Evolutionary conservation across 2,888 invertebrate species (phyloP), one percentile per base, ranked within the genome.

Genomic region (Pseudococcus jackbeardsleyi): DNA sequence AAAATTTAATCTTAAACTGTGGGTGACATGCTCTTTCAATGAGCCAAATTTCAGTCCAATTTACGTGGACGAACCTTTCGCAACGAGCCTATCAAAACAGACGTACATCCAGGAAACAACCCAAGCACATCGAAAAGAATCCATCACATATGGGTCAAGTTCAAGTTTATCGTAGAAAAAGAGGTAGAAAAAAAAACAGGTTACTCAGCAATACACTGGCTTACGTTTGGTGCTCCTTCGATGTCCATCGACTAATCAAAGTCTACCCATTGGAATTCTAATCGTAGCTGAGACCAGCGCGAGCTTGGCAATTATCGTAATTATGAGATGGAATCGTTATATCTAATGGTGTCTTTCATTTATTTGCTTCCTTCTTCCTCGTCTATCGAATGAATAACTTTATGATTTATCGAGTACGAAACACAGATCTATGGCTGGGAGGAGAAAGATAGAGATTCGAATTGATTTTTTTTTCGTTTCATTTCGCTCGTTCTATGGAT

Each of bases 381-480:
- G 2, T n/a, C 5, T n/a, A 59, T 54, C 19, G 59, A 19, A 19
- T 59, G 9, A 6, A 19, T 59, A n/a, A 17, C 54, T 9, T 12
- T 72, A 39, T 72, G 72, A 72, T 77, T 77, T 77, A 77, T 77
- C 77, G 39, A n/a, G 17, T 77, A 77, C 17, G 77, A 77, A 77
- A 64, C 22, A 22, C 64, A 22, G 22, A 64, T n/a, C 12, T 12
- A 42, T 33, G 42, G 8, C 42, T 3, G 50, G 15, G 12, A n/a
- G n/a, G n/a, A 59, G 59, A n/a, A 59, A 59, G 59, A 59, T 50
- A 17, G 17, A 59, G n/a, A 17, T 59, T 15, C 15, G n/a, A 59
- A 64, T 64, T 64, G 64, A 64, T 64, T 64, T 64, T 22, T 64
- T 22, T 64, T 22, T 64, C 15, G 22, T 19, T 64, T 11, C 22